phyloP scores from a whole-genome alignment of 2,888 invertebrate species.

The Altica lythri region DNA sequence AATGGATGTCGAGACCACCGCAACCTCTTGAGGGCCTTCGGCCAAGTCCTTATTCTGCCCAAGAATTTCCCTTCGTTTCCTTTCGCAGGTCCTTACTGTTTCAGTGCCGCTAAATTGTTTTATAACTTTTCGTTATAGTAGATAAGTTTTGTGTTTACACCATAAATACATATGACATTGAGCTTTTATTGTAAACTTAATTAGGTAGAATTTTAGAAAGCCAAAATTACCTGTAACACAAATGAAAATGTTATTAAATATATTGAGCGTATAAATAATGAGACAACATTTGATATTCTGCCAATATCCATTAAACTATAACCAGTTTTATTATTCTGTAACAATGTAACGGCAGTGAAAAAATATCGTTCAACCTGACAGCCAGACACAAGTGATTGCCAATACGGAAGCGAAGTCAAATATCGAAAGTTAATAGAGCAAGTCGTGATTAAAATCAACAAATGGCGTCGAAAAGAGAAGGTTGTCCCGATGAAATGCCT shows the following conservation, averaged over 20 bases:
- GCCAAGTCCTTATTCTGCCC: constrained; percentile 46
- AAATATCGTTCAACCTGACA: constrained; percentile 11
- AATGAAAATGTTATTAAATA: constrained; percentile 1
- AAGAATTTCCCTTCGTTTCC: constrained; percentile 50
- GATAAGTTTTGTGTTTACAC: no score
- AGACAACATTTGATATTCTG: constrained; percentile 9
- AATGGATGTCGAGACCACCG: constrained; percentile 58
- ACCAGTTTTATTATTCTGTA: constrained; percentile 12
- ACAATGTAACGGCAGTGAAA: constrained; percentile 7
- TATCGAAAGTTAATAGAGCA: constrained; percentile 23
- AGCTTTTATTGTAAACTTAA: no score
- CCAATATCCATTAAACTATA: constrained; percentile 21
- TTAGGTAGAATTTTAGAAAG: no score
- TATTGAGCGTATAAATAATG: neutral
- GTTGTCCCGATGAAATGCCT: constrained; percentile 16
- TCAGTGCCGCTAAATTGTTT: neutral
- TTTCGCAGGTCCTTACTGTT: constrained; percentile 7
- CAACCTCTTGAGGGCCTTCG: constrained; percentile 55
- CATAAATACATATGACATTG: no score
- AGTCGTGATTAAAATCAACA: constrained; percentile 21
- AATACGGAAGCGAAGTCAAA: constrained; percentile 20
- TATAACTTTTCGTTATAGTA: no score
- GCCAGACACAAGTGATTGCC: constrained; percentile 20
- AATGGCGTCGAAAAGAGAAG: constrained; percentile 18
- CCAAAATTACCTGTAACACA: constrained; percentile 3